Base-by-base conservation (phyloP, 2,797 vertebrate species). In the Poecilia picta region DNA sequence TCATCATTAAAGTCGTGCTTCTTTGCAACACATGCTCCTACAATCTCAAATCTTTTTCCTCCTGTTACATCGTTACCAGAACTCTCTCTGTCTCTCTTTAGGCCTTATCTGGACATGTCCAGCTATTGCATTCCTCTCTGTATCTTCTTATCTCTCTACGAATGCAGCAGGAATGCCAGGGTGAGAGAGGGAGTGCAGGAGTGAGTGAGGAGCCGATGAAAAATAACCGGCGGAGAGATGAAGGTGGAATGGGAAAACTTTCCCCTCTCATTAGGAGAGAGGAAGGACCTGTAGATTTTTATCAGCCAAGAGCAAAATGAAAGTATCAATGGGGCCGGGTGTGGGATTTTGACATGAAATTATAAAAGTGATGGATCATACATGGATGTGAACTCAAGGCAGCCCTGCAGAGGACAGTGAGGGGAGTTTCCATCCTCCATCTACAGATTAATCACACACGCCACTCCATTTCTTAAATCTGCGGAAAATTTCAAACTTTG, bases 71-170 rank as follows among this genome's bases (percentile, higher is more conserved):
- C 12, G 36, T 73, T 23, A 0, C 78, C 76, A 59, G 20, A 80
- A 70, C 72, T 62, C 53, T 53, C 79, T 70, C 73, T 49, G 47
- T 28, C 28, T 47, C 28, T 33, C 70, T 6, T 20, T 23, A 33
- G 16, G 47, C 78, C 89, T 89, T 90, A 93, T 95, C 93, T 85
- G 91, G 82, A 85, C 83, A 31, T 78, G 85, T 88, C 83, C 83
- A 84, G 91, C 86, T 79, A 59, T 73, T 72, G 83, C 91, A 92
- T 94, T 94, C 92, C 89, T 46, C 80, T 77, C n/a, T 33, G 82
- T 80, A 79, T 91, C 91, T 81, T 89, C 90, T 95, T 94, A 95
- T 95, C 94, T 91, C 85, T 75, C 59, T 18, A 25, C 71, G 77
- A 82, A 57, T 74, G 81, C 74, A 72, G 85, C 88, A 91, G 91